Conservation (phyloP, 1,140 invertebrate species). For the Listronotus oregonensis region DNA sequence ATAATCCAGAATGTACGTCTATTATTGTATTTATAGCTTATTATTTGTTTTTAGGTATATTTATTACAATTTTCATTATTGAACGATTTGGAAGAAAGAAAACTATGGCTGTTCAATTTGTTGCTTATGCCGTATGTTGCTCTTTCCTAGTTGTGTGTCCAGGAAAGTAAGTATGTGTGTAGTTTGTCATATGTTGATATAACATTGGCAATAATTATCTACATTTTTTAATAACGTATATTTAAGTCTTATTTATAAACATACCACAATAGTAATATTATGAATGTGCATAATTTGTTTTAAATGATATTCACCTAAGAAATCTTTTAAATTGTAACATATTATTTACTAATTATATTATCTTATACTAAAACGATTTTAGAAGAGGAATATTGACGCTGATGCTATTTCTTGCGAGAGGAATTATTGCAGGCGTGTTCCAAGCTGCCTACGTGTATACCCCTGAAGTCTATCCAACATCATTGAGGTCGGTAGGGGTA, state of each 20-base stretch:
- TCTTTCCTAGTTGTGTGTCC: slow-evolving; percentile 79
- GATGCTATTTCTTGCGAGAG: slow-evolving; percentile 86
- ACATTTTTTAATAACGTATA: too few relatives aligned
- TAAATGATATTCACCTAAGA: too few relatives aligned
- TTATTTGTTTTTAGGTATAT: slow-evolving; percentile 80
- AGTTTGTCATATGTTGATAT: too few relatives aligned
- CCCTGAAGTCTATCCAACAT: slow-evolving; percentile 92
- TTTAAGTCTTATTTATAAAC: too few relatives aligned
- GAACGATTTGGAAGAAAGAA: slow-evolving; percentile 89
- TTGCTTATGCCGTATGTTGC: slow-evolving; percentile 83
- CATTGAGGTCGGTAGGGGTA: slow-evolving; percentile 83
- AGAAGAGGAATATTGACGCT: slow-evolving; percentile 48
- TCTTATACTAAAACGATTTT: too few relatives aligned
- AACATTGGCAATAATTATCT: too few relatives aligned
- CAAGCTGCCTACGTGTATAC: slow-evolving; percentile 96
- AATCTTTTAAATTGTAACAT: too few relatives aligned
- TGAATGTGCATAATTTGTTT: too few relatives aligned
- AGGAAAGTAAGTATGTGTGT: slow-evolving; percentile 69
- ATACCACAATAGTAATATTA: too few relatives aligned
- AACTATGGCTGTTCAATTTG: slow-evolving; percentile 93
- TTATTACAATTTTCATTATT: slow-evolving; percentile 90
- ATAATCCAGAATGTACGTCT: too few relatives aligned
- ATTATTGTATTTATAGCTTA: too few relatives aligned
- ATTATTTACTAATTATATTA: too few relatives aligned
- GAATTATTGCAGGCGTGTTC: slow-evolving; percentile 91